Evolutionary conservation across 2,888 invertebrate genomes (phyloP).

Genomic region (Plusia festucae): DNA sequence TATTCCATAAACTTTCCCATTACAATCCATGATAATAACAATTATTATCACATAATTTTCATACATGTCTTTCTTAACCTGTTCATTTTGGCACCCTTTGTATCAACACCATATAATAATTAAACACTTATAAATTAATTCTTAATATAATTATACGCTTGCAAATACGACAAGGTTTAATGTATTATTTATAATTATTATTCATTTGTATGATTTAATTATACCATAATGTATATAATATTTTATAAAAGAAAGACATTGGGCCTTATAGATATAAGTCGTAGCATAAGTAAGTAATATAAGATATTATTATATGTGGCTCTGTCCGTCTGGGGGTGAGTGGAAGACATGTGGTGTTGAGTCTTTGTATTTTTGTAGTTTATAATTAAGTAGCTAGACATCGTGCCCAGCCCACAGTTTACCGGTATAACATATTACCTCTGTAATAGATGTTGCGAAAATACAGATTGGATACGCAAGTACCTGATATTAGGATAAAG

Average conservation of each 20-base stretch:
- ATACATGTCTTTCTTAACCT: too few relatives aligned
- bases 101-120: too few relatives aligned
- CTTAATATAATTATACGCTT: too few relatives aligned
- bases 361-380: slow-evolving; percentile 22
- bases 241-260: slow-evolving; percentile 24
- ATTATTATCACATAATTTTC: too few relatives aligned
- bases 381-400: slow-evolving; percentile 29
- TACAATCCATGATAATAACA: too few relatives aligned
- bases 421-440: neutral
- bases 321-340: too few relatives aligned
- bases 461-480: neutral
- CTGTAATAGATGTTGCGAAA: too few relatives aligned
- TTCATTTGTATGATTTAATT: neutral
- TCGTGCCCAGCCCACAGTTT: slow-evolving; percentile 7
- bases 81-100: too few relatives aligned
- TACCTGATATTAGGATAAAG: neutral
- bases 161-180: neutral
- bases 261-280: slow-evolving; percentile 40
- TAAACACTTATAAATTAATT: too few relatives aligned
- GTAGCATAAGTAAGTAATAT: slow-evolving; percentile 12
- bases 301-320: slow-evolving; percentile 3
- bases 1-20: too few relatives aligned
- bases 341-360: neutral
- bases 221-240: neutral
- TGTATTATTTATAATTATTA: neutral